These are phyloP conservation scores for Tetrao urogallus DNA, from an alignment of 2,113 vertebrate species.

Conservation along the genomic window DNA sequence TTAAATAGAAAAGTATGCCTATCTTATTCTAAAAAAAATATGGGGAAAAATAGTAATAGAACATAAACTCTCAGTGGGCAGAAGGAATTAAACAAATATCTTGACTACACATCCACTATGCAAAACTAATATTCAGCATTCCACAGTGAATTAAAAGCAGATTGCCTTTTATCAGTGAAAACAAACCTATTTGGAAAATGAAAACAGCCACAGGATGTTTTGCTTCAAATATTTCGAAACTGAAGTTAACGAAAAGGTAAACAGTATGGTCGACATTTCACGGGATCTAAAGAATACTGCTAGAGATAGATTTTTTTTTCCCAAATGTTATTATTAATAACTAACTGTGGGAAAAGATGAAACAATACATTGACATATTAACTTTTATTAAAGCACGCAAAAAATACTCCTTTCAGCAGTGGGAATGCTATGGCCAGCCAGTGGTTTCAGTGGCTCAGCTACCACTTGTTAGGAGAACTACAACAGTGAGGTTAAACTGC, in stretches of 20 bases:
- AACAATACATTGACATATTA: not conserved
- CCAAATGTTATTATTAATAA: not conserved
- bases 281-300: slow-evolving; percentile 16
- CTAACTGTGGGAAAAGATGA: not conserved
- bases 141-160: slow-evolving; percentile 63
- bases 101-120: slow-evolving; percentile 14
- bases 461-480: not conserved
- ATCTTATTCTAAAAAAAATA: not conserved
- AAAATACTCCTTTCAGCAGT: not conserved
- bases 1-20: not conserved
- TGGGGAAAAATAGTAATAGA: not conserved
- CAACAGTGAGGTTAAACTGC: not conserved
- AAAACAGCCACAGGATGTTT: slow-evolving; percentile 65
- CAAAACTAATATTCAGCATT: slow-evolving; percentile 59
- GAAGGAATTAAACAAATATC: slow-evolving; percentile 53
- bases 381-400: not conserved
- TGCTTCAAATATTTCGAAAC: slow-evolving; percentile 50
- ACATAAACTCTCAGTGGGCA: slow-evolving; percentile 11
- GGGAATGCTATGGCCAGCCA: not conserved
- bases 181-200: slow-evolving; percentile 41
- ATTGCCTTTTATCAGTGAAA: slow-evolving; percentile 62
- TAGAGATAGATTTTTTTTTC: not conserved
- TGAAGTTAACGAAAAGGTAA: slow-evolving; percentile 59
- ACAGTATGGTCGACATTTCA: slow-evolving; percentile 17
- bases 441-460: not conserved